Percentiles rank a stretch among this genome's conserved stretches.
phyloP scores from a whole-genome alignment of 2,113 vertebrate species.

The Hydrochoerus hydrochaeris region DNA sequence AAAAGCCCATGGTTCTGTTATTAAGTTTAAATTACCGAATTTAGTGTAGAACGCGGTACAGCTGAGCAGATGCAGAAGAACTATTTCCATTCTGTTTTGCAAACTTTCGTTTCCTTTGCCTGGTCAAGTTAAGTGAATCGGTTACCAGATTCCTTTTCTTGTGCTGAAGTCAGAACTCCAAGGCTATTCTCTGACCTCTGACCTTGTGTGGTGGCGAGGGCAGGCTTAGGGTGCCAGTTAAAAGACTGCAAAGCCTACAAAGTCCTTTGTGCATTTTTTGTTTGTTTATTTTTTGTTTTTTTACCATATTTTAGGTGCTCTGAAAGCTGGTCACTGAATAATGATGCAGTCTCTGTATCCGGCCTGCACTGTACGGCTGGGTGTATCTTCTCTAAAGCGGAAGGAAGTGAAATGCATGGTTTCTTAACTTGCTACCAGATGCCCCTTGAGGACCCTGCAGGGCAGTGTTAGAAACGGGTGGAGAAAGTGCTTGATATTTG shows the following conservation, averaged over 20 bases:
- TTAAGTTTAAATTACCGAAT: background rate
- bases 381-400: background rate
- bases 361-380: background rate
- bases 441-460: fast-evolving
- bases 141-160: background rate
- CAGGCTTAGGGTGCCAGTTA: background rate
- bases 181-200: background rate
- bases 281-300: background rate
- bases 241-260: background rate
- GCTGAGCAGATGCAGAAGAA: background rate
- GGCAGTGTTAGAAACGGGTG: fast-evolving
- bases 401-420: background rate
- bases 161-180: background rate
- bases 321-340: background rate
- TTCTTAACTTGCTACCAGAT: background rate
- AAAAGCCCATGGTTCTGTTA: background rate
- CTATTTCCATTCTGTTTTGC: background rate
- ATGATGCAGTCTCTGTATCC: fast-evolving
- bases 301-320: fast-evolving
- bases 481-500: background rate
- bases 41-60: too few species aligned
- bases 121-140: background rate
- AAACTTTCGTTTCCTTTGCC: background rate
- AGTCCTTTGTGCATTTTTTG: background rate
- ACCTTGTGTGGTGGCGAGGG: background rate